Evolutionary conservation across 30 jellyfish, hydroid and myxozoan species (phyloP).

Genomic region (Pseudorhiza aurosa): DNA sequence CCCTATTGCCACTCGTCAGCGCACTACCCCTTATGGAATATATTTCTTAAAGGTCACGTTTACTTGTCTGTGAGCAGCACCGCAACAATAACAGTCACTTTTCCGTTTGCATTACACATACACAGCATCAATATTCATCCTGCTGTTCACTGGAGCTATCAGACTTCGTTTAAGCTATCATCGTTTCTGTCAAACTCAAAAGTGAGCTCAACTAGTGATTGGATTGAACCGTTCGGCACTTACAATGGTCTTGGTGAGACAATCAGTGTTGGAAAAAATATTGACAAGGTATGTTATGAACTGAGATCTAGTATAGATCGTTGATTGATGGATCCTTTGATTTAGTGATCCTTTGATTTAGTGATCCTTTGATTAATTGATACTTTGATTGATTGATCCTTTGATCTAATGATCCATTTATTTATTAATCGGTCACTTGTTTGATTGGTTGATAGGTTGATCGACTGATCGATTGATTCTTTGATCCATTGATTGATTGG

Average conservation of each 20-base stretch:
- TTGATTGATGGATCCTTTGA: too few relatives aligned
- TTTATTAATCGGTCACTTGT: too few relatives aligned
- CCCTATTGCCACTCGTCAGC: conserved; percentile 20
- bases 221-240: conserved; percentile 60
- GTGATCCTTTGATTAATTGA: too few relatives aligned
- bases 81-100: conserved; percentile 28
- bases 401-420: too few relatives aligned
- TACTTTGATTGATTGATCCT: too few relatives aligned
- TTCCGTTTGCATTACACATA: conserved; percentile 27
- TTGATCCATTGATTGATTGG: too few relatives aligned
- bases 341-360: too few relatives aligned
- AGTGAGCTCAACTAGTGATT: conserved; percentile 3
- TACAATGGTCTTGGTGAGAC: conserved; percentile 35
- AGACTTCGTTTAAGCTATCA: conserved; percentile 36
- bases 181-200: conserved; percentile 7
- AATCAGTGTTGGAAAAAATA: conserved; percentile 7
- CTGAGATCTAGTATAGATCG: too few relatives aligned
- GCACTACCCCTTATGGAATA: conserved; percentile 16
- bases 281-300: conserved; percentile 62
- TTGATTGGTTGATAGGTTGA: too few relatives aligned
- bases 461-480: too few relatives aligned
- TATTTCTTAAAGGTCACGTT: conserved; percentile 35
- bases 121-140: conserved; percentile 35
- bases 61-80: conserved; percentile 15
- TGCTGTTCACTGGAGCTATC: conserved; percentile 11